Conservation (phyloP, 1,140 invertebrate genomes). For the Linepithema humile region DNA sequence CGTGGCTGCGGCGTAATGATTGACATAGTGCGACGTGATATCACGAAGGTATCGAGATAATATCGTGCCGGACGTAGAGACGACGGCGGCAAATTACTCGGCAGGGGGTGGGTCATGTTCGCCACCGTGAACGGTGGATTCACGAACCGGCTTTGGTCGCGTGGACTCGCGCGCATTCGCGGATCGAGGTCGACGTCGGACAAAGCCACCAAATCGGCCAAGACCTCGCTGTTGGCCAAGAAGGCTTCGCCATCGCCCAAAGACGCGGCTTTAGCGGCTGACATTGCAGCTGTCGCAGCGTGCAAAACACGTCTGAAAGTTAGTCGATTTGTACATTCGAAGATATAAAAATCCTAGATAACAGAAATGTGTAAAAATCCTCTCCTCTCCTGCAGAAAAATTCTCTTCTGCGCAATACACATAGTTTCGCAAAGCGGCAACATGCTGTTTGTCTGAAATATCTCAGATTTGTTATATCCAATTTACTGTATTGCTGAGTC, state of each 20-base stretch:
- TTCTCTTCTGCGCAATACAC: too few relatives aligned
- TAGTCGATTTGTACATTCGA: slow-evolving; percentile 33
- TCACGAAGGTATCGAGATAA: slow-evolving; percentile 22
- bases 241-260: neutral
- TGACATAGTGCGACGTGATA: slow-evolving; percentile 35
- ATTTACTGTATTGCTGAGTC: too few relatives aligned
- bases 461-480: too few relatives aligned
- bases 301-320: slow-evolving; percentile 53
- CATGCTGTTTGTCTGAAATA: neutral
- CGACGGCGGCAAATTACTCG: neutral
- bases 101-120: slow-evolving; percentile 22
- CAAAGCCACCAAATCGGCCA: neutral
- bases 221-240: neutral
- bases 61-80: neutral
- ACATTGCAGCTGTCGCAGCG: neutral
- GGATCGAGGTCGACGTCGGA: slow-evolving; percentile 17
- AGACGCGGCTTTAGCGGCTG: neutral
- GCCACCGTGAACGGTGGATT: neutral
- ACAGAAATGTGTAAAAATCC: neutral
- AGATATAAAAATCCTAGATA: neutral
- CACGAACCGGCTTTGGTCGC: neutral
- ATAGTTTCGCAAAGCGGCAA: neutral
- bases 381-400: neutral
- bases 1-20: slow-evolving; percentile 45
- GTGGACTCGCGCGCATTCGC: neutral